Conservation (phyloP, 2,888 invertebrate species). For the Hirtodrosophila cameraria region DNA sequence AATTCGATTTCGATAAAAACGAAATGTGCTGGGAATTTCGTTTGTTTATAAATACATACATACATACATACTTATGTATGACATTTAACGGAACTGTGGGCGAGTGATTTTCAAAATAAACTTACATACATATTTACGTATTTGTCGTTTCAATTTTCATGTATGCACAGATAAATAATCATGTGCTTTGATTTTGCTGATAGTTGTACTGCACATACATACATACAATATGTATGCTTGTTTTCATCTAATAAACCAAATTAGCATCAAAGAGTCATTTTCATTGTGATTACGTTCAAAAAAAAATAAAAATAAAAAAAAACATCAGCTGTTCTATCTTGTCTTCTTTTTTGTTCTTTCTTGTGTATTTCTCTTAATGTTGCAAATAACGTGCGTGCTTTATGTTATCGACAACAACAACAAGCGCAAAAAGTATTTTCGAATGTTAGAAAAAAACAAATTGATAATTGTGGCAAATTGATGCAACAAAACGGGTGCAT, state of each 20-base stretch:
- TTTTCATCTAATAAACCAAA: constrained; percentile 32
- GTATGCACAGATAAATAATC: constrained; percentile 49
- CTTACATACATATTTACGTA: constrained; percentile 31
- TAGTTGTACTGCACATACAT: constrained; percentile 21
- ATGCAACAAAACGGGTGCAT: constrained; percentile 6
- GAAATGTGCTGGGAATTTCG: constrained; percentile 10
- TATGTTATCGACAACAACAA: constrained; percentile 26
- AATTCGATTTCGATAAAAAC: constrained; percentile 39
- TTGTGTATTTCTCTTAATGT: neutral
- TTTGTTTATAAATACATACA: constrained; percentile 6
- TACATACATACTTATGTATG: constrained; percentile 10
- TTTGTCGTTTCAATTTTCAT: constrained; percentile 66
- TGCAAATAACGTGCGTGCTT: constrained; percentile 14
- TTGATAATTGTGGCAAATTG: constrained; percentile 37
- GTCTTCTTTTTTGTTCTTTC: neutral
- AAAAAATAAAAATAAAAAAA: no score
- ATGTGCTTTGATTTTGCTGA: constrained; percentile 51
- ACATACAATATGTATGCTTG: constrained; percentile 6
- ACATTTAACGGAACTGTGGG: constrained; percentile 31
- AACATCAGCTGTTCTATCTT: constrained; percentile 43
- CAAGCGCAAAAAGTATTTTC: neutral
- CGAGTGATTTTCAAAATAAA: constrained; percentile 24
- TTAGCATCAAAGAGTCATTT: constrained; percentile 35
- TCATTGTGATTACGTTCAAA: constrained; percentile 23
- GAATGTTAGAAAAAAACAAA: constrained; percentile 33